Evolutionary conservation across 2,113 vertebrate genomes (phyloP), one percentile per base, ranked within the genome.

Genomic region (Dipodomys spectabilis): DNA sequence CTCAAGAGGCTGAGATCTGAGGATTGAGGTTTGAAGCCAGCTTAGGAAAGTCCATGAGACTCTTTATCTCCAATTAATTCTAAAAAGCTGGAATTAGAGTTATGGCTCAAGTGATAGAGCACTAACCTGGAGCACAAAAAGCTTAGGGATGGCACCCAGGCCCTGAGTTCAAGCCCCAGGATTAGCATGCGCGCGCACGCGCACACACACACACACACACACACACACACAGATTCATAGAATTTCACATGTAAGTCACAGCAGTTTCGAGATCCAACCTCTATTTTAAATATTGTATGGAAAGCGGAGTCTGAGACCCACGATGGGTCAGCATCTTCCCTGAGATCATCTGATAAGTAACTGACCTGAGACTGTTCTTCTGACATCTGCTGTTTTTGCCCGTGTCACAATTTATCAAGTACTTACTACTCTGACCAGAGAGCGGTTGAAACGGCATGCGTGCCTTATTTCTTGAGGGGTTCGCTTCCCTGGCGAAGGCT

Each of bases 391-490:
- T 84, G 69, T 39, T 39, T 81, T 83, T 49, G 7, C 53, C 20
- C 77, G 35, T 15, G 28, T 64, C 87, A 16, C 27, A 45, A 16
- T 78, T 71, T 69, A 20, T 1, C 68, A 81, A 87, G 53, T 53
- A 53, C 90, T 95, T 75, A 74, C 18, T 25, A 0, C 57, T 82
- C 82, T 82, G 16, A 71, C 71, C 79, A 45, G 25, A 23, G 28
- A 16, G 65, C 49, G 44, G 10, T 73, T 87, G 91, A 71, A 71
- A 69, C 22, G 15, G 53, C 64, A 32, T 77, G 44, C 10, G 0
- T 22, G 19, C 87, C 83, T 92, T 53, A 57, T 49, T 86, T 79
- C 12, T 87, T 92, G 71, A 74, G 53, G 65, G 28, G 84, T 44
- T 93, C 53, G 18, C 79, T 93, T 44, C 39, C 8, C 1, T 27